phyloP scores from a whole-genome alignment of 2,797 vertebrate genomes.

The Mormyrus hasselquistii region DNA sequence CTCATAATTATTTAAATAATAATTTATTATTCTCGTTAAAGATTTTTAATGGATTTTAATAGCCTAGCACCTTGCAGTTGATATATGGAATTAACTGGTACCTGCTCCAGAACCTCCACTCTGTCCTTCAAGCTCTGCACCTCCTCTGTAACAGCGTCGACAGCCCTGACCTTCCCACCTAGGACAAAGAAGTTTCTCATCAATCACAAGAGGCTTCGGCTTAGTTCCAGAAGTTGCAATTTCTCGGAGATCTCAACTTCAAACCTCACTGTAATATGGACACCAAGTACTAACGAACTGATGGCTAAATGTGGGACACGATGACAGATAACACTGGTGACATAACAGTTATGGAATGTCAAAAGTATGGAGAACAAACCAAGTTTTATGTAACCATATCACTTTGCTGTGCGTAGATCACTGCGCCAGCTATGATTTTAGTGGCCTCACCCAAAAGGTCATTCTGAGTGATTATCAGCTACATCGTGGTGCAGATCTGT shows the following conservation, averaged over 20 bases:
- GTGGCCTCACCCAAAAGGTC: conserved; percentile 12
- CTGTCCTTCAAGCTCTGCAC: conserved; percentile 68
- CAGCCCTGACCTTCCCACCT: conserved; percentile 49
- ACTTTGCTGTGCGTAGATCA: conserved; percentile 19
- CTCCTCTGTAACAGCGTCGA: conserved; percentile 67
- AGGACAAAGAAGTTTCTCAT: neutral
- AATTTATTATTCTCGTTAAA: neutral
- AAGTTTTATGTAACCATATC: conserved; percentile 31
- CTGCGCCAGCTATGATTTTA: neutral
- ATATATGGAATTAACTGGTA: conserved; percentile 36
- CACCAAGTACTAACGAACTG: neutral
- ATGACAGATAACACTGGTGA: conserved; percentile 6
- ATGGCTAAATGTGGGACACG: neutral
- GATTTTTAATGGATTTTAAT: neutral
- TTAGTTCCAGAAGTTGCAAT: neutral
- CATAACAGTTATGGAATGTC: conserved; percentile 8
- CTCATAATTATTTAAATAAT: neutral
- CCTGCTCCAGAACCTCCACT: conserved; percentile 83
- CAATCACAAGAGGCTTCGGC: neutral
- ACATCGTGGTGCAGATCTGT: neutral
- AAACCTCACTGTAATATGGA: neutral
- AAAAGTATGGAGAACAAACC: conserved; percentile 32
- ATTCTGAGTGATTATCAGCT: neutral
- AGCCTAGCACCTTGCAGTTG: neutral
- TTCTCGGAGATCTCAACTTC: conserved; percentile 9